These are phyloP conservation scores for Cerastis rubricosa DNA, from an alignment of 2,888 invertebrate genomes.

Conservation along the genomic window DNA sequence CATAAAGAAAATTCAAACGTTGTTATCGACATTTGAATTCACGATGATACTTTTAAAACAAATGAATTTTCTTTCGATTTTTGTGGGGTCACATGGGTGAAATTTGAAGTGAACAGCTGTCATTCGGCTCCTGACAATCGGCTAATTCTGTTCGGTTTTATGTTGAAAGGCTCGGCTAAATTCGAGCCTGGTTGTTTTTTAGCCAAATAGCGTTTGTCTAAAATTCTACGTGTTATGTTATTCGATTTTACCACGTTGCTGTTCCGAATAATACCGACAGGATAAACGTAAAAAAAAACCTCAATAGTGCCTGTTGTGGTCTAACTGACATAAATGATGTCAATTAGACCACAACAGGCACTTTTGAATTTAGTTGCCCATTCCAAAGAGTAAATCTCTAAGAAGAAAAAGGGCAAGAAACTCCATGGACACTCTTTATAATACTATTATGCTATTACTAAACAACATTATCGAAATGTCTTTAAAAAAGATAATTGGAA, in stretches of 20 bases:
- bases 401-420: too few relatives aligned
- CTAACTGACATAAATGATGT: too few relatives aligned
- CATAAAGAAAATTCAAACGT: neutral
- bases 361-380: too few relatives aligned
- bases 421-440: too few relatives aligned
- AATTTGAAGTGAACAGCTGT: neutral
- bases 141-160: neutral
- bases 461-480: too few relatives aligned
- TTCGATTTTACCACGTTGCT: neutral
- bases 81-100: neutral
- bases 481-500: too few relatives aligned
- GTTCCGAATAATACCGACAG: neutral
- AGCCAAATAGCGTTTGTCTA: neutral
- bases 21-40: neutral
- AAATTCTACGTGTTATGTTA: neutral
- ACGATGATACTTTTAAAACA: neutral
- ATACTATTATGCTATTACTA: neutral
- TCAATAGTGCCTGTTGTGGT: too few relatives aligned
- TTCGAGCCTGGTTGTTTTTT: neutral
- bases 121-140: neutral
- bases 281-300: too few relatives aligned
- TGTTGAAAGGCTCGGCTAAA: neutral
- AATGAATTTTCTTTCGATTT: neutral
- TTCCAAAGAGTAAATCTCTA: too few relatives aligned
- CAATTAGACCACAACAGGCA: too few relatives aligned